Conservation (phyloP, 2,113 vertebrate species). For the Limanda limanda region DNA sequence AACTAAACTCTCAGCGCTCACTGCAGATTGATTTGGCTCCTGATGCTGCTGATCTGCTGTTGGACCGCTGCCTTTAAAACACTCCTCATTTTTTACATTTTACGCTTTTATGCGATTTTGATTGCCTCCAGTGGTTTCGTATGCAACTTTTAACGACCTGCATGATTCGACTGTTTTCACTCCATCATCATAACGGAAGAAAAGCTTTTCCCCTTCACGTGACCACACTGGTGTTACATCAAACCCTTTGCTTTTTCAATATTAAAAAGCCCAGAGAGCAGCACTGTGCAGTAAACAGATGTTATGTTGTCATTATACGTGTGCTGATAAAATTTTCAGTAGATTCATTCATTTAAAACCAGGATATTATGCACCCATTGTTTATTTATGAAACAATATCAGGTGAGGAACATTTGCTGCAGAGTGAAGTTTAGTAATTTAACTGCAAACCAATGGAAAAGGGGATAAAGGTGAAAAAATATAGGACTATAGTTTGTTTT, state of each 20-base stretch:
- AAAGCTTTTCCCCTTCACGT: too few species aligned
- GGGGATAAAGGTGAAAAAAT: background rate
- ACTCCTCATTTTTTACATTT: slow-evolving; percentile 13
- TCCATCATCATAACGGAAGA: background rate
- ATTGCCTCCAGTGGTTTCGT: background rate
- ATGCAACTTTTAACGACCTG: slow-evolving; percentile 8
- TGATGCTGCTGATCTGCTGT: slow-evolving; percentile 33
- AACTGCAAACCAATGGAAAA: too few species aligned
- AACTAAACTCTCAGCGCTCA: slow-evolving; percentile 18
- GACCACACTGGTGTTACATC: too few species aligned
- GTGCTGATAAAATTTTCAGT: background rate
- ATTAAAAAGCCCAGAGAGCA: background rate
- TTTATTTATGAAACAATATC: slow-evolving; percentile 7
- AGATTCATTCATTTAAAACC: background rate
- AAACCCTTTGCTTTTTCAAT: background rate
- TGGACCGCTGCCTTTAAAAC: slow-evolving; percentile 49
- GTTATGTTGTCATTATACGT: background rate
- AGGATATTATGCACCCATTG: background rate
- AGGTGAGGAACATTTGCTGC: background rate
- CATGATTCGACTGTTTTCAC: background rate
- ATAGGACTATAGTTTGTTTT: too few species aligned
- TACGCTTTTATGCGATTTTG: slow-evolving; percentile 7
- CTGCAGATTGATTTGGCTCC: slow-evolving; percentile 4
- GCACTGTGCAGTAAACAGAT: background rate
- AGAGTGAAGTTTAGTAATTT: background rate